Base-by-base conservation (phyloP, 2,888 invertebrate species). In the Globia sparganii region DNA sequence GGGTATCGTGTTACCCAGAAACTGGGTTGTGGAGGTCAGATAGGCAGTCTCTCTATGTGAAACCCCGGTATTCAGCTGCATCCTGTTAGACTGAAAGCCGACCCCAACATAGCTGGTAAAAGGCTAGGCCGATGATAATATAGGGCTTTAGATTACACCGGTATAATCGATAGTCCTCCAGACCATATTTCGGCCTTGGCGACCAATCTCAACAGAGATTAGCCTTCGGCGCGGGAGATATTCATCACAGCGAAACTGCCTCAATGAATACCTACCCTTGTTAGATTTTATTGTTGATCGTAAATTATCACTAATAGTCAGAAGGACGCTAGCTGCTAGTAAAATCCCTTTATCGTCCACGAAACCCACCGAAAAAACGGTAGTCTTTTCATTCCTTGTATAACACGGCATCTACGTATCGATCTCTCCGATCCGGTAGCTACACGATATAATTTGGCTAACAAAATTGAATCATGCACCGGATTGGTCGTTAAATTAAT, bases 401-500 rank as follows among this genome's bases (percentile, higher is more conserved):
- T n/a, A 56, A 53, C 25, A 53, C 25, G 25, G 53, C 25, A 4
- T 13, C 66, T 31, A 49, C 9, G 15, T 75, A 76, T 74, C 58
- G 78, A 77, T 49, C 62, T 66, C 18, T 62, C 46, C 73, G 61
- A 72, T 73, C 68, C 56, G 28, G 40, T 72, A 75, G 62, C 67
- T 68, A 68, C 40, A 34, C 40, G 49, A 65, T 77, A 73, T 77
- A 68, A 82, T 85, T 82, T 75, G 58, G 25, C 61, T 68, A 84
- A 85, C 87, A 83, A 85, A 89, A 86, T 88, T 85, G 85, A 87
- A 87, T 86, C 84, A 83, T 62, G 76, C 77, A 78, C 67, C 71
- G 71, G 81, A 89, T 87, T 81, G 84, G 79, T 58, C 64, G 80
- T 72, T 74, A 79, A 89, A 90, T 89, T 88, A 88, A 91, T 88